Evolutionary conservation across 2,113 vertebrate genomes (phyloP).

Genomic region (Nansenia antarctica): DNA sequence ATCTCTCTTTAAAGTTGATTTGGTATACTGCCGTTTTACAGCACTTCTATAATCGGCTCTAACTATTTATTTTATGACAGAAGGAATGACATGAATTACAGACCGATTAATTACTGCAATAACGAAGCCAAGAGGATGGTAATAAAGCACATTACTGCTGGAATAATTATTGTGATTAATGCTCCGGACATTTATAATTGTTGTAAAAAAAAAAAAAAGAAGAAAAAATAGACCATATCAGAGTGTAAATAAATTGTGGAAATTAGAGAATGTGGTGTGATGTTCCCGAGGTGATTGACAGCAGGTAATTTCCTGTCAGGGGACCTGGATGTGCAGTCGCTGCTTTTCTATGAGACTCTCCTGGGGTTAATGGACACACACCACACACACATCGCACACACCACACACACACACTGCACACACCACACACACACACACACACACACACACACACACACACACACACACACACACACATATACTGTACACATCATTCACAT

Average conservation of each 20-base stretch:
- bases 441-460: not conserved
- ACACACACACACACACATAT: not conserved
- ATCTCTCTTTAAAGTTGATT: not conserved
- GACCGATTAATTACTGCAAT: not conserved
- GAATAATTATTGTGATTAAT: not conserved
- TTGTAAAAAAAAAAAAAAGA: no score
- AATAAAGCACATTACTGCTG: not conserved
- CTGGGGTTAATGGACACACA: not conserved
- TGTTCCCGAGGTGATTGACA: not conserved
- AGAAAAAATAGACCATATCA: no score
- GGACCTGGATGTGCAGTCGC: not conserved
- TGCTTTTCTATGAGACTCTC: not conserved
- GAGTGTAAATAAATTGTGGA: no score
- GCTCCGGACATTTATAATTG: no score
- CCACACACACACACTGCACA: not conserved
- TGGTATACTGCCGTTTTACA: not conserved
- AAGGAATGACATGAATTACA: not conserved
- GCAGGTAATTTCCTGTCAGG: not conserved
- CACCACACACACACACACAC: not conserved
- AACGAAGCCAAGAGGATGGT: not conserved
- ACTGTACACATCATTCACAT: not conserved
- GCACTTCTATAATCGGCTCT: not conserved
- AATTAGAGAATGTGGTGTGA: not conserved
- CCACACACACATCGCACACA: not conserved
- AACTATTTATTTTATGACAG: not conserved